These are phyloP conservation scores for Marronus borbonicus DNA, from an alignment of 2,888 invertebrate genomes.

Conservation along the genomic window DNA sequence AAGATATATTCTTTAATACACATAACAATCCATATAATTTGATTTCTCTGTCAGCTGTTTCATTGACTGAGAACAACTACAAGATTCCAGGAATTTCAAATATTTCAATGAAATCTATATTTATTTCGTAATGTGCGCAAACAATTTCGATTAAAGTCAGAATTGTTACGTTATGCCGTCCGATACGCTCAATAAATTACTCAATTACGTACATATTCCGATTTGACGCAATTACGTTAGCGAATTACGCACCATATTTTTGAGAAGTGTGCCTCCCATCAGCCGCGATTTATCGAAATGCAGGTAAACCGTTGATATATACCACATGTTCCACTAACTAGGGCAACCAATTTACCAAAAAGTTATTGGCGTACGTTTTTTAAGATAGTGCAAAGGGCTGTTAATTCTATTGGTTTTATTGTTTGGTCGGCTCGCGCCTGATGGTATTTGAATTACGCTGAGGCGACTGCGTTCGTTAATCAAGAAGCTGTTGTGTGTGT, in stretches of 20 bases:
- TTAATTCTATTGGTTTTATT: slow-evolving; percentile 28
- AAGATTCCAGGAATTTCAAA: not conserved
- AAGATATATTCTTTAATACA: too few relatives aligned
- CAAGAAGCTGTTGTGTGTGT: not conserved
- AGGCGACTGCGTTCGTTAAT: not conserved
- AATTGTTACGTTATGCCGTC: not conserved
- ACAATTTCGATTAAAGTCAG: too few relatives aligned
- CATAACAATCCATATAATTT: not conserved
- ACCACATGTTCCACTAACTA: slow-evolving; percentile 29
- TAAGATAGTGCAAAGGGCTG: slow-evolving; percentile 24
- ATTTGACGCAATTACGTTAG: slow-evolving; percentile 13
- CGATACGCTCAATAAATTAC: not conserved
- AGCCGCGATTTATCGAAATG: slow-evolving; percentile 10
- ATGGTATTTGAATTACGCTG: slow-evolving; percentile 28
- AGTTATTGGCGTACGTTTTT: slow-evolving; percentile 18
- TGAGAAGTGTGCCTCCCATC: not conserved
- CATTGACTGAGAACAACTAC: not conserved
- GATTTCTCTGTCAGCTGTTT: not conserved
- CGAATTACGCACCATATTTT: not conserved
- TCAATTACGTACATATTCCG: not conserved
- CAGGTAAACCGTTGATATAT: slow-evolving; percentile 31
- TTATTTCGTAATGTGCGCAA: too few relatives aligned
- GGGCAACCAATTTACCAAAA: slow-evolving; percentile 26
- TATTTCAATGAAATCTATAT: not conserved
- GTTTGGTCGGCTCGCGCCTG: slow-evolving; percentile 24